Evolutionary conservation across 2,797 vertebrate genomes (phyloP), one percentile per base, ranked within the genome.

Genomic region (Anniella stebbinsi): DNA sequence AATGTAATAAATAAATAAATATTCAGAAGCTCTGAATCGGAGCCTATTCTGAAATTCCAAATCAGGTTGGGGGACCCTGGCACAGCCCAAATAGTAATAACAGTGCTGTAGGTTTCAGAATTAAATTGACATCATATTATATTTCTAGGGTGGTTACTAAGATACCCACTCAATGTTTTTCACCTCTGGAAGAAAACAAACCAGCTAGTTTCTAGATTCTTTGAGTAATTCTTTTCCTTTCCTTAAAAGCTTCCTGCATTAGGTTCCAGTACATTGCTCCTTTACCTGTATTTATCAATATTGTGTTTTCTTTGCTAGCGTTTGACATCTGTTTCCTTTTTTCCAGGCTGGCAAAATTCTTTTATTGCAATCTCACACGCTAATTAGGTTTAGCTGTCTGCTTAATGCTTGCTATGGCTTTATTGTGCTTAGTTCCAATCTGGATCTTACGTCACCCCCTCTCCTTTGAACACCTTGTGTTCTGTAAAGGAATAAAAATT

Each of bases 341-440:
- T 28, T 2, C 57, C 38, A 36, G 57, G 18, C n/a, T 70, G 48
- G 5, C 21, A 88, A 72, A 78, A 69, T 36, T 45, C 4, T 66
- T 87, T 33, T n/a, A 33, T 76, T 87, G 69, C 48, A 54, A n/a
- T 72, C 51, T 75, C 51, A 75, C 48, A 41, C 7, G 23, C 54
- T 76, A 75, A 86, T 75, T 83, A 41, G 28, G 25, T 78, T 69
- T 80, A 66, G 30, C 60, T 67, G 28, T 51, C 60, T 76, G 54
- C 36, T 21, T 87, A 67, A 45, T 10, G 8, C 36, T 66, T 11
- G 36, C 41, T 18, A 13, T 80, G 85, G 72, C 73, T 87, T 87
- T 76, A 45, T 87, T 38, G 54, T 63, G 51, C 33, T 80, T 78
- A 70, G 87, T 72, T 88, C 70, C 57, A 70, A 38, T 88, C 25